A percentile compares a stretch with the other conserved stretches of the same genome.
These are phyloP conservation scores for Lobophora halterata DNA, from an alignment of 2,888 invertebrate species.

Conservation along the genomic window DNA sequence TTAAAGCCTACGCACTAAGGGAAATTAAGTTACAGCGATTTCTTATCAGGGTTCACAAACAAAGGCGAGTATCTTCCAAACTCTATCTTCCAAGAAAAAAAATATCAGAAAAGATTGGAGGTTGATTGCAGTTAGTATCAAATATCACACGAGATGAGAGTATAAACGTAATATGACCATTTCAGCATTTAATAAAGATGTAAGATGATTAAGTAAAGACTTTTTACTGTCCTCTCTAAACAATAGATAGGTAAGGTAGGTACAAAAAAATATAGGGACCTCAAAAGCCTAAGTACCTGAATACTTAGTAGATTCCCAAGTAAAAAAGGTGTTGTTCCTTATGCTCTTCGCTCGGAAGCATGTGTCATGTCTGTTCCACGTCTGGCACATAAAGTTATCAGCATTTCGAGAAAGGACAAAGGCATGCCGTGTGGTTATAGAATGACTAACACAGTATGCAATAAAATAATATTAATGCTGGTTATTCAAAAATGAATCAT, in stretches of 20 bases:
- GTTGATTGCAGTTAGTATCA: no score
- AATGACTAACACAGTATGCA: conserved; percentile 52
- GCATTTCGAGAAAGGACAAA: conserved; percentile 64
- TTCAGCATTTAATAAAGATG: no score
- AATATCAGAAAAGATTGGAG: no score
- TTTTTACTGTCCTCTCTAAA: no score
- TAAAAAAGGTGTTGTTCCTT: conserved; percentile 37
- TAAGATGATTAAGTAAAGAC: no score
- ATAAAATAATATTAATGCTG: conserved; percentile 46
- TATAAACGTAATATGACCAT: no score
- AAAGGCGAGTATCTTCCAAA: not conserved
- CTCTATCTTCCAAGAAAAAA: not conserved
- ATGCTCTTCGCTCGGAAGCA: conserved; percentile 41
- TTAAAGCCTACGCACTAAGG: conserved; percentile 23
- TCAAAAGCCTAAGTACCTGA: no score
- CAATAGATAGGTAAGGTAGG: no score
- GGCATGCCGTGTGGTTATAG: conserved; percentile 54
- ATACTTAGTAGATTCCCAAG: conserved; percentile 7
- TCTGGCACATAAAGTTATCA: conserved; percentile 57
- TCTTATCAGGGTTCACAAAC: not conserved
- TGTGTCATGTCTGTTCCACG: conserved; percentile 53
- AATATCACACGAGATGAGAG: no score
- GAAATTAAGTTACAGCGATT: conserved; percentile 5
- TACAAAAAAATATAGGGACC: no score
- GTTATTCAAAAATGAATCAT: conserved; percentile 49